A percentile compares a stretch with the other conserved stretches of the same genome.
Evolutionary conservation across 2,113 vertebrate species (phyloP).

Genomic region (Pyrgilauda ruficollis): DNA sequence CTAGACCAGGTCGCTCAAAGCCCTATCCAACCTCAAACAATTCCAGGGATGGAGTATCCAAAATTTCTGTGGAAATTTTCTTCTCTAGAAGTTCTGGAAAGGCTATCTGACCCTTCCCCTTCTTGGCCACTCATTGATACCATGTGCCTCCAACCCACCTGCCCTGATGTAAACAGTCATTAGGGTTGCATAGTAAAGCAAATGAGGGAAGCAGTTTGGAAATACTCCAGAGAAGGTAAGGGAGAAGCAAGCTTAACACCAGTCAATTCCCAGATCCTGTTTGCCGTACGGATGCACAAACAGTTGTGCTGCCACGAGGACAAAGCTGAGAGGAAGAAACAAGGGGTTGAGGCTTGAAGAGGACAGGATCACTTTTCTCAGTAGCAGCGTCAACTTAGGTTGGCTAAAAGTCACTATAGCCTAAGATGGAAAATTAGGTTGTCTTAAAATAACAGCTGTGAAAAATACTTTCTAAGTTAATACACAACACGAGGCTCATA

Average conservation of each 20-base stretch:
- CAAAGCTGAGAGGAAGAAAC: neutral
- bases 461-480: conserved; percentile 17
- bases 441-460: conserved; percentile 8
- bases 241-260: neutral
- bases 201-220: neutral
- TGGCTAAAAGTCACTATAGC: neutral
- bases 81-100: neutral
- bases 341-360: neutral
- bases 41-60: neutral
- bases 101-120: neutral
- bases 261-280: neutral
- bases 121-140: neutral
- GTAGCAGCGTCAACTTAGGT: neutral
- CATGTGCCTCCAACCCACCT: neutral
- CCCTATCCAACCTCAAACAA: neutral
- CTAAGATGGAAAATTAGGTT: neutral
- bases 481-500: accelerated
- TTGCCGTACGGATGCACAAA: accelerated
- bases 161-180: accelerated
- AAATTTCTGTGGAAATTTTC: neutral
- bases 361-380: neutral
- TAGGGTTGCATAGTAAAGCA: neutral
- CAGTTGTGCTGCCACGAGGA: neutral
- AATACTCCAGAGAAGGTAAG: neutral
- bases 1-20: neutral